Evolutionary conservation across 2,888 invertebrate species (phyloP).

Genomic region (Himalopsyche kuldschensis): DNA sequence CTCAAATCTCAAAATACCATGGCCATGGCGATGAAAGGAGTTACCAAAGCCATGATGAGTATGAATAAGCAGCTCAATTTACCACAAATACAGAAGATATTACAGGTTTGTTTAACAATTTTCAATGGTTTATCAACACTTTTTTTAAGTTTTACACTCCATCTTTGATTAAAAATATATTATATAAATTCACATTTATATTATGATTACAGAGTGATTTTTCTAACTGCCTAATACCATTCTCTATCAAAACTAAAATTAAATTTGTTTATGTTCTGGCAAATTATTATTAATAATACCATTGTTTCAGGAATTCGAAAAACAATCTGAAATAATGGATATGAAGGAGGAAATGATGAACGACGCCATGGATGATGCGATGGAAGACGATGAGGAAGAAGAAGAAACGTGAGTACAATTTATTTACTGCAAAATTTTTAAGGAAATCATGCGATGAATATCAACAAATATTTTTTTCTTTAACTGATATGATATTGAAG

Average conservation of each 20-base stretch:
- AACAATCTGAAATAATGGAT: slow-evolving; percentile 99
- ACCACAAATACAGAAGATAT: slow-evolving; percentile 97
- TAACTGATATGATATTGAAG: neutral
- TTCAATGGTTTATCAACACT: neutral
- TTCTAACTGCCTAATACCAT: neutral
- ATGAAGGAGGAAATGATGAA: slow-evolving; percentile 99
- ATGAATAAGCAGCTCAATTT: slow-evolving; percentile 98
- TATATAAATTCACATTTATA: neutral
- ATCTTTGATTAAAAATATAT: neutral
- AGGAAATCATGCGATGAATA: neutral
- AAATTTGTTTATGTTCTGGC: neutral
- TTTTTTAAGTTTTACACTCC: neutral
- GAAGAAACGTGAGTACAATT: slow-evolving; percentile 77
- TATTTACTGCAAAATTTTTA: neutral
- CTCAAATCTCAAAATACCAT: slow-evolving; percentile 97
- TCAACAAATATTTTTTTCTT: neutral
- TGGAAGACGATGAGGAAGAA: slow-evolving; percentile 98
- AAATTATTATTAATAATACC: neutral
- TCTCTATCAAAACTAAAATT: neutral
- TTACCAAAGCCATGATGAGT: slow-evolving; percentile 95
- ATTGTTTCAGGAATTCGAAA: slow-evolving; percentile 90
- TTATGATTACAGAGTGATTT: neutral
- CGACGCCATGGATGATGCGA: slow-evolving; percentile 99
- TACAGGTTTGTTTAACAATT: slow-evolving; percentile 47
- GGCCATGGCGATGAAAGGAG: slow-evolving; percentile 99